Evolutionary conservation across 2,888 invertebrate genomes (phyloP), one percentile per base, ranked within the genome.

Genomic region (Xanthostigma xanthostigma): DNA sequence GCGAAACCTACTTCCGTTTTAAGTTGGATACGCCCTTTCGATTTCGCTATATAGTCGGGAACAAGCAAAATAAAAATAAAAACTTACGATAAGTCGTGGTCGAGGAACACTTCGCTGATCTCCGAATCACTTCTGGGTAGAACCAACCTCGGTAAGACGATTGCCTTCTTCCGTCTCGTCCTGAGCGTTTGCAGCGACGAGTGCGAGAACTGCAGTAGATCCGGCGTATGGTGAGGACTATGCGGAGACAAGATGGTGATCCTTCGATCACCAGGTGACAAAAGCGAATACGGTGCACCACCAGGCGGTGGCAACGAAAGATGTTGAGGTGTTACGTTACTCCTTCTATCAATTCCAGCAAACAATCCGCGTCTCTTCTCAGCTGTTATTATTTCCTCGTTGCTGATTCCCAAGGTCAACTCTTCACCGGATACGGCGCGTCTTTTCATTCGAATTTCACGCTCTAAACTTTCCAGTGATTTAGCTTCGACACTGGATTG

Each of bases 181-280:
- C 76, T 74, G 55, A 78, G 70, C 12, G 75, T 74, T 47, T 71
- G 66, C 50, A 67, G 61, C 48, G 71, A 58, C 27, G 70, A 71
- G 49, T 76, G 74, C 36, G 74, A 64, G 45, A 78, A 71, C 67
- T 78, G 76, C 57, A 76, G 74, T 54, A 83, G 69, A 57, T 86
- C 86, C 1, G 75, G 72, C 53, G 75, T 72, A 50, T 81, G 80
- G 60, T 82, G 74, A 0, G 88, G 89, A 59, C 82, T 82, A 62
- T 84, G 84, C 0, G 84, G 84, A 56, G 88, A 88, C 50, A 89
- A 68, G 50, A 89, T 89, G 39, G 85, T 87, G 46, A 89, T 74
- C 55, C 75, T 75, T 11, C 81, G 62, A 56, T 74, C 73, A 2
- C 75, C 73, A 0, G 73, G 72, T 53, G 72, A 71, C 46, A 69